phyloP scores from a whole-genome alignment of 2,113 vertebrate genomes.

The Ardeotis arabs region DNA sequence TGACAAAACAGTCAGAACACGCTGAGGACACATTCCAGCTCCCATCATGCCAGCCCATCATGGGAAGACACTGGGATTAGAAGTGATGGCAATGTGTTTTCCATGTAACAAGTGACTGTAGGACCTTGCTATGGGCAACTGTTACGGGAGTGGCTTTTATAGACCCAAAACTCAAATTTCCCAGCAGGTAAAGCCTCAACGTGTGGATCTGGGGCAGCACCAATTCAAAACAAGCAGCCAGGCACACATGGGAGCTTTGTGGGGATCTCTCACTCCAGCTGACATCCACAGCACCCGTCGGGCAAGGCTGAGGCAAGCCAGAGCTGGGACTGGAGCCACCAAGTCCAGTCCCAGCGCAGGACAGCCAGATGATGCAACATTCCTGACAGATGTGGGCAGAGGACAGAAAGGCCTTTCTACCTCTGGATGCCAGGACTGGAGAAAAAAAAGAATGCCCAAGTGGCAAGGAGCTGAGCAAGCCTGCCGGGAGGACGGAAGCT shows the following conservation, averaged over 20 bases:
- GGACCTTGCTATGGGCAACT: background rate
- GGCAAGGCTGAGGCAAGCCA: background rate
- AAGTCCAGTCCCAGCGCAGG: background rate
- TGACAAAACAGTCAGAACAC: background rate
- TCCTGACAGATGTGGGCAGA: background rate
- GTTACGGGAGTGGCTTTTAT: background rate
- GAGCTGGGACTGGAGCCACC: background rate
- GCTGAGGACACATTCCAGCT: background rate
- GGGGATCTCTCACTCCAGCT: background rate
- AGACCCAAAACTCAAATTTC: background rate
- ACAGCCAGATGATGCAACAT: background rate
- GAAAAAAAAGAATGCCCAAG: background rate
- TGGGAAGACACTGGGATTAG: background rate
- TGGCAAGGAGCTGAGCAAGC: background rate
- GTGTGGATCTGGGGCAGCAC: background rate
- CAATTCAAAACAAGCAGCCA: background rate
- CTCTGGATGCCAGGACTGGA: background rate
- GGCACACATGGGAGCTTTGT: background rate
- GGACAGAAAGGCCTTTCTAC: background rate
- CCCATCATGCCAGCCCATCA: background rate
- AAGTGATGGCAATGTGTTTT: background rate
- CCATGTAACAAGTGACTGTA: too few species aligned
- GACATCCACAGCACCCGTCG: accelerated
- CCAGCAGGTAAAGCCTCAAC: background rate
- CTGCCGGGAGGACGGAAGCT: background rate